Base-by-base conservation (phyloP, 2,888 invertebrate genomes). In the Troglohyphantes excavatus region DNA sequence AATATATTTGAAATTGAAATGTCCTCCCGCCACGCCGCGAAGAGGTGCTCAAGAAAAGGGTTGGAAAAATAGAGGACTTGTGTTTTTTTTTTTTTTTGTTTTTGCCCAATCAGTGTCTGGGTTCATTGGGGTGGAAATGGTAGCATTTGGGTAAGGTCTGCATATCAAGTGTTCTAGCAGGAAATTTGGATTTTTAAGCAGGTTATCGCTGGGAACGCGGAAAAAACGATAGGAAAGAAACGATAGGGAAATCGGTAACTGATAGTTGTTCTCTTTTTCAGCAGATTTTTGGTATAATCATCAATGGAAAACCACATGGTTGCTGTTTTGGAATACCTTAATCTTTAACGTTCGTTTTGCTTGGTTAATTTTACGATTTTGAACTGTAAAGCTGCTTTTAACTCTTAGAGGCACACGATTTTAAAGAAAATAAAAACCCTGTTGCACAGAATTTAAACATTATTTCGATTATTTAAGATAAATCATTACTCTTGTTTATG, bases 1-100 rank as follows among this genome's bases (percentile, higher is more conserved):
- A 81, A 81, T 81, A 81, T 70, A 81, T 81, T 81, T 81, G 81
- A 81, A 81, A 81, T 81, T 68, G 81, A 81, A 81, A 81, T 81
- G 81, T 70, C 68, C 67, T 26, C 23, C 46, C 33, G 26, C 43
- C 39, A 39, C 78, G 65, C n/a, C 33, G 19, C 43, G 23, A 33
- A 43, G 72, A 72, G 21, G 68, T 70, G 29, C 68, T 33, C 9
- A 3, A 33, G 46, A 53, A 53, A 53, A 53, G 53, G 53, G 53
- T 53, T 53, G n/a, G 39, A 53, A 53, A 53, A 53, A 33, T 33
- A 9, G 33, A 33, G 9, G 33, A 33, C 5, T 33, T 33, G 33
- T 33, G 33, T 9, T 9, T 53, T 53, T 13, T 53, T 53, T 53
- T 53, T n/a, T 53, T 53, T n/a, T 53, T 53, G 53, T 53, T 53